Evolutionary conservation across 2,888 invertebrate genomes (phyloP), one percentile per base, ranked within the genome.

Genomic region (Malacosoma neustria): DNA sequence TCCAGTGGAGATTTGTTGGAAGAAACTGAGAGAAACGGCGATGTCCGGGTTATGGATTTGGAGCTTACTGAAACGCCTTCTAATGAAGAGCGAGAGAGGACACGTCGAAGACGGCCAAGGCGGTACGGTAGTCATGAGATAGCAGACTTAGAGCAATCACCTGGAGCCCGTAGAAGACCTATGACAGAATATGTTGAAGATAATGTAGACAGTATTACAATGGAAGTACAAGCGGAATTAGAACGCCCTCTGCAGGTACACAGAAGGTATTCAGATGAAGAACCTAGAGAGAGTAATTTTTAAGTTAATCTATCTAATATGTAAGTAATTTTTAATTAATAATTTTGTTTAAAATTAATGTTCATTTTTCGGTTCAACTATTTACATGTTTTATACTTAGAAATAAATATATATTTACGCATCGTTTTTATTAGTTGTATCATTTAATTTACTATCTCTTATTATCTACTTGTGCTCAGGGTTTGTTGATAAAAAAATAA

Each of bases 1-100:
- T 87, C 87, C 1, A 87, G 85, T 47, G 80, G 87, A 29, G 87
- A 87, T 57, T 63, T 87, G 41, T 46, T 85, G 9, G 84, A 81
- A 34, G 86, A 86, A 54, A 82, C 82, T 6, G 80, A 77, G 40
- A 68, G 75, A 44, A 79, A 82, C 44, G 82, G 79, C 13, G 68
- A 81, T 52, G 45, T 75, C 9, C 67, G 61, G 30, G 42, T 62
- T 35, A 76, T 73, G 41, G 79, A 81, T 40, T 54, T 72, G 34
- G 79, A 77, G 45, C 47, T 73, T 13, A 55, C 57, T 37, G 72
- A 73, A 46, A 52, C 57, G n/a, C 43, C 61, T 35, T 60, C 68
- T 36, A 55, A 53, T 15, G 59, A 49, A 34, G 50, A 66, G 6
- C 61, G 67, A 34, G 54, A 53, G 9, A 43, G 41, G 34, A 61